Percentiles rank a stretch among this genome's conserved stretches.
These are phyloP conservation scores for Xanthorhoe designata DNA, from an alignment of 2,888 invertebrate genomes.

Conservation along the genomic window DNA sequence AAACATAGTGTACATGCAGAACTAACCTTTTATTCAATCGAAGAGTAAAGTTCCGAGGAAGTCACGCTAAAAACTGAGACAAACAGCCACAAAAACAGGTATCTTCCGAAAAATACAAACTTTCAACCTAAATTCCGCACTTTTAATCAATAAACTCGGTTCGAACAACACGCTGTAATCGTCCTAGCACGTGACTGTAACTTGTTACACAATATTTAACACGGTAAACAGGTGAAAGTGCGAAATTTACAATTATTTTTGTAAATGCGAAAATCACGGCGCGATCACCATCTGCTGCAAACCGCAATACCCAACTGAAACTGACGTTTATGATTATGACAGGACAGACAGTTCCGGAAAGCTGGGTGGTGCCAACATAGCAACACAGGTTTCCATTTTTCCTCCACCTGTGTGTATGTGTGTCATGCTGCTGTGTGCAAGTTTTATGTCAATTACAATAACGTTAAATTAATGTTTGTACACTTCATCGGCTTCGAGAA, in stretches of 20 bases:
- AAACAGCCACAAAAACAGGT: slow-evolving; percentile 69
- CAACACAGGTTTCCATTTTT: slow-evolving; percentile 8
- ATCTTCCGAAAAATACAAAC: slow-evolving; percentile 63
- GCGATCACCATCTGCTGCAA: slow-evolving; percentile 59
- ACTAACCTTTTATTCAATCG: slow-evolving; percentile 65
- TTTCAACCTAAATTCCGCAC: slow-evolving; percentile 47
- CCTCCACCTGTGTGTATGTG: no score
- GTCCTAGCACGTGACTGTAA: slow-evolving; percentile 38
- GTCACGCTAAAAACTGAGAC: slow-evolving; percentile 61
- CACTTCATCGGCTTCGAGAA: no score
- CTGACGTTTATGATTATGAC: slow-evolving; percentile 4
- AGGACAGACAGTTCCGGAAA: slow-evolving; percentile 11
- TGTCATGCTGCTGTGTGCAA: no score
- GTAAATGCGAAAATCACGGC: slow-evolving; percentile 52
- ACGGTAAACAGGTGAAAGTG: slow-evolving; percentile 66
- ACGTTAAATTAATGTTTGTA: no score
- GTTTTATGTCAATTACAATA: no score
- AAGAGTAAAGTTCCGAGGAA: slow-evolving; percentile 51
- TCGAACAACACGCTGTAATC: slow-evolving; percentile 28
- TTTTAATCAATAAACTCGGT: slow-evolving; percentile 34
- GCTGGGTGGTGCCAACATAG: slow-evolving; percentile 47
- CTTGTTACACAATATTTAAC: slow-evolving; percentile 54
- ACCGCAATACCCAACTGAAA: slow-evolving; percentile 60
- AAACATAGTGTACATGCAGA: not conserved
- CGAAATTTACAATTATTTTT: slow-evolving; percentile 58